Base-by-base conservation (phyloP, 2,113 vertebrate species). In the Centropus unirufus region DNA sequence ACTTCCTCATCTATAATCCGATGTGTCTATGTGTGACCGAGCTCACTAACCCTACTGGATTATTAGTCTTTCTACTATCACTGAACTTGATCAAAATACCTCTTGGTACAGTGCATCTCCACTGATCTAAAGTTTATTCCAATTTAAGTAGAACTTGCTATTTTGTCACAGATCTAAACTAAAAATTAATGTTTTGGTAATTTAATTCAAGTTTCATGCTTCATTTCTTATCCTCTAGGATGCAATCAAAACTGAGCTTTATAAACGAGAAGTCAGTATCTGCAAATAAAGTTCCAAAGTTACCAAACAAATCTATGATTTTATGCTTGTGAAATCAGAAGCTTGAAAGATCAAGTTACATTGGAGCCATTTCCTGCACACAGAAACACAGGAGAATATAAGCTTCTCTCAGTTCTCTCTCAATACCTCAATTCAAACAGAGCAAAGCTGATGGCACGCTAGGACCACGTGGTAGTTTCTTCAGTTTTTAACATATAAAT, bases 261-360 rank as follows among this genome's bases (percentile, higher is more conserved):
- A 69, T 29, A 94, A 95, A 69, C 39, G 20, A 76, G 30, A 90
- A 84, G 32, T 74, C 59, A 86, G 11, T 66, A 62, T 4, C 11
- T 82, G 36, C 40, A 82, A 83, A 20, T 19, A 69, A 82, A 91
- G 32, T 78, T 91, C 54, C 63, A 26, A 93, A 95, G 70, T 87
- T 79, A 61, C 30, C 5, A 55, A 95, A 87, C 13, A 83, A 76
- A 74, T 77, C 49, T 64, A n/a, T 36, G 17, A 84, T 82, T 90
- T 89, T n/a, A 64, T 70, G 44, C 30, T 44, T 79, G 36, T 90
- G 55, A 90, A 91, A 70, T 83, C 69, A 85, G 23, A 81, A 87
- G 40, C 47, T 58, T 90, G 70, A 88, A 83, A 90, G 32, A 87
- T 73, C 52, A 82, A 90, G 24, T 69, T 74, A 92, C 75, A 92